Evolutionary conservation across 1,140 invertebrate species (phyloP).

Genomic region (Trichoplusia ni): DNA sequence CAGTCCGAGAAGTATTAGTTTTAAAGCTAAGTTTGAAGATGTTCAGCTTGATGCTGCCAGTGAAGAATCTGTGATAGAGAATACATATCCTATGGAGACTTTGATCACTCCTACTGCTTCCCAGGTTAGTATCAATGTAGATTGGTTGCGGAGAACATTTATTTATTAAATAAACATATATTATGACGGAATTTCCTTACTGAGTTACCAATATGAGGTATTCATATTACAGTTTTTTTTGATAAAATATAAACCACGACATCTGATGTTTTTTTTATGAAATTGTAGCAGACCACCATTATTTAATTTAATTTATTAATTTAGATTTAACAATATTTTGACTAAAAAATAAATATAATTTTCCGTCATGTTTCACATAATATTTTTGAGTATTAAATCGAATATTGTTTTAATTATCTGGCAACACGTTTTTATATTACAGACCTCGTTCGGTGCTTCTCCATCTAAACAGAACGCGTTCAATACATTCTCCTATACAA

Average conservation of each 20-base stretch:
- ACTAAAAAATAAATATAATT: no score
- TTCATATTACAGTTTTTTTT: no score
- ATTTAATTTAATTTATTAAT: no score
- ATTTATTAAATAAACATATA: not conserved
- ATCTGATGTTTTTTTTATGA: no score
- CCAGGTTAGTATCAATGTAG: slow-evolving; percentile 46
- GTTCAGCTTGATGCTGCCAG: slow-evolving; percentile 20
- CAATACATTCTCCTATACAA: slow-evolving; percentile 9
- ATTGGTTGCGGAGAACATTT: not conserved
- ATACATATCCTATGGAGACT: slow-evolving; percentile 61
- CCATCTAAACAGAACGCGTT: slow-evolving; percentile 30
- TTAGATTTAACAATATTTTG: no score
- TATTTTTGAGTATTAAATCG: not conserved
- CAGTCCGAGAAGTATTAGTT: slow-evolving; percentile 49
- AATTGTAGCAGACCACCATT: no score
- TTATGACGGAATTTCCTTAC: no score
- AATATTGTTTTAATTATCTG: slow-evolving; percentile 1
- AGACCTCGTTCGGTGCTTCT: slow-evolving; percentile 50
- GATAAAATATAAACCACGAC: no score
- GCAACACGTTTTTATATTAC: not conserved
- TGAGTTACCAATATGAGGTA: no score
- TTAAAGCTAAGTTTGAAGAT: slow-evolving; percentile 44
- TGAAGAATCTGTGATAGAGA: slow-evolving; percentile 65
- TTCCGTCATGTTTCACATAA: no score
- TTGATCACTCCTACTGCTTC: slow-evolving; percentile 57